Evolutionary conservation across 1,140 invertebrate genomes (phyloP), one percentile per base, ranked within the genome.

Genomic region (Drosophila trapezifrons): DNA sequence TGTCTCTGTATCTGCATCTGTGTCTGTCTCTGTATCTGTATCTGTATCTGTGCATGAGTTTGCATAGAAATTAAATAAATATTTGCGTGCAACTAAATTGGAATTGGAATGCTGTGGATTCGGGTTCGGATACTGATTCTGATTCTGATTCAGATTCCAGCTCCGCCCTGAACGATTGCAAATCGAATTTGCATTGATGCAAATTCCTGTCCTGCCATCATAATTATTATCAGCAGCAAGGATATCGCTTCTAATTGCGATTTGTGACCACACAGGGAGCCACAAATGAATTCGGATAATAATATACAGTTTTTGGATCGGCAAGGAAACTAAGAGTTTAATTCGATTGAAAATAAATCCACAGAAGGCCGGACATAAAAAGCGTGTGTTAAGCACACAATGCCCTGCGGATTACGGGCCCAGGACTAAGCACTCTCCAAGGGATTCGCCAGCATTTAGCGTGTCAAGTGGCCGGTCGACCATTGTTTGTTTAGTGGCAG

Each of bases 61-160:
- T 77, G 75, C 74, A 77, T 83, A 78, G 52, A 87, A 83, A 86
- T 86, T 83, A 86, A 78, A 81, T 87, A 86, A 86, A 86, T 86
- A 86, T 86, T 86, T 86, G 83, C 83, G 52, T 83, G 63, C 66
- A 83, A 79, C 79, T 69, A 83, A 86, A 86, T 86, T 86, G 83
- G 76, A 87, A 86, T 82, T 87, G 83, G 76, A 87, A 86, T 87
- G 78, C 69, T 69, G 67, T 38, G 57, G 49, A 40, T 65, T 47
- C 20, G 58, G 32, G 47, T 59, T 73, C 52, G 13, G n/a, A 37
- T 37, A 65, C 29, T 15, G 46, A 37, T 54, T 38, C 63, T 43
- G 38, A 57, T 65, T 64, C 60, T 37, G 42, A 20, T 18, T 47
- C 37, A 52, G 20, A 40, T 35, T 38, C 32, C 37, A 2, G 59